phyloP scores from a whole-genome alignment of 2,797 vertebrate species.

The Psittacula echo region DNA sequence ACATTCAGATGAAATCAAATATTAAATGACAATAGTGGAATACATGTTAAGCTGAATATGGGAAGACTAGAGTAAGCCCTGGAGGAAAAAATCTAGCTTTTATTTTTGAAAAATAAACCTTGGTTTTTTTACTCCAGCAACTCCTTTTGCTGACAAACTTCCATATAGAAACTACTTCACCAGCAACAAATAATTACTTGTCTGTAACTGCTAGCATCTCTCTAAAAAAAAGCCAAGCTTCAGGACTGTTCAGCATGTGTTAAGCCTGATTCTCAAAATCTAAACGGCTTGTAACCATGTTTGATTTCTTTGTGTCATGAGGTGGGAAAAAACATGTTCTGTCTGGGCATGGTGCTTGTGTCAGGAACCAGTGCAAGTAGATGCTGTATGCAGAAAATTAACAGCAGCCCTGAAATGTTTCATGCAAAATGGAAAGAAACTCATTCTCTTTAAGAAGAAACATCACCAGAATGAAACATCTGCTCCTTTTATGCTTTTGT shows the following conservation, averaged over 20 bases:
- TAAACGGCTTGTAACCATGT: neutral
- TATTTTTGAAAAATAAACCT: neutral
- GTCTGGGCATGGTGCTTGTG: neutral
- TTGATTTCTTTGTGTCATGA: neutral
- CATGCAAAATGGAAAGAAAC: neutral
- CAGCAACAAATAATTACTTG: neutral
- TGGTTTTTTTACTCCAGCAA: neutral
- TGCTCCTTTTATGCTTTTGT: neutral
- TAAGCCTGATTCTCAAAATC: neutral
- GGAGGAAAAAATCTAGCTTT: neutral
- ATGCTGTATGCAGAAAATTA: neutral
- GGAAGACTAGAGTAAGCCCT: neutral
- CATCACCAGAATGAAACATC: neutral
- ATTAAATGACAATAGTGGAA: neutral
- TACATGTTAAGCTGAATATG: neutral
- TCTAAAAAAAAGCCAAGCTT: neutral
- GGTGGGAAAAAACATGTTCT: neutral
- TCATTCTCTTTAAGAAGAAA: neutral
- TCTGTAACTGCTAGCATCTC: neutral
- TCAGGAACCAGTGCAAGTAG: neutral
- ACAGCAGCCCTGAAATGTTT: neutral
- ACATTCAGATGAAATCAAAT: neutral
- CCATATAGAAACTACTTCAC: neutral
- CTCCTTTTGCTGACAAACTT: neutral
- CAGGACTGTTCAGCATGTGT: neutral